A percentile compares a stretch with the other conserved stretches of the same genome.
phyloP scores from a whole-genome alignment of 2,888 invertebrate species.

The Chrysomela aeneicollis region DNA sequence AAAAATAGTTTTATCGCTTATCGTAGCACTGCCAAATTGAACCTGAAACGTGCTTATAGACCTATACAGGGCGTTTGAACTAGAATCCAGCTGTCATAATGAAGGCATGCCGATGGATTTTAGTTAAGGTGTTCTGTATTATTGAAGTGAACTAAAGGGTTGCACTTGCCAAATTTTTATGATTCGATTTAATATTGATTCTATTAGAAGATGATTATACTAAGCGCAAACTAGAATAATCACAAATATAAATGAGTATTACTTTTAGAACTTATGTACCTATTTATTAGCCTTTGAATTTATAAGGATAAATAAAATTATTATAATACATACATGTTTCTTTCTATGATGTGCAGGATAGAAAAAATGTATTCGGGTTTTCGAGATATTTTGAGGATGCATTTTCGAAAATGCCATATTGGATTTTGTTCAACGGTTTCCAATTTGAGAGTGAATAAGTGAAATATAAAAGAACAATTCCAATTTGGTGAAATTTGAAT shows the following conservation, averaged over 20 bases:
- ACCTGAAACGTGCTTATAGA: background rate
- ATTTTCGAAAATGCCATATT: too few relatives aligned
- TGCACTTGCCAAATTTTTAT: conserved; percentile 52
- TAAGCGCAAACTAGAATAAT: conserved; percentile 40
- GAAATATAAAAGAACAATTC: too few relatives aligned
- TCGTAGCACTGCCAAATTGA: conserved; percentile 51
- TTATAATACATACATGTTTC: conserved; percentile 14
- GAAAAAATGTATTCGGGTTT: too few relatives aligned
- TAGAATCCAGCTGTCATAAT: background rate
- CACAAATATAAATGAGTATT: conserved; percentile 46
- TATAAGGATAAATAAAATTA: conserved; percentile 28
- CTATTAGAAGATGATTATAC: conserved; percentile 34
- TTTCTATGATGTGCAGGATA: background rate
- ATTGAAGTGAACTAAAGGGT: background rate
- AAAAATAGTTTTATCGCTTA: conserved; percentile 39
- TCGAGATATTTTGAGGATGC: too few relatives aligned
- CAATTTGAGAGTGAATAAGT: too few relatives aligned
- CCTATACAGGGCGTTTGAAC: background rate
- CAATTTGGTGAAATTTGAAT: too few relatives aligned
- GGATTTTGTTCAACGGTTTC: too few relatives aligned
- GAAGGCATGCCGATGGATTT: background rate
- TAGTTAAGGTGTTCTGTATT: background rate
- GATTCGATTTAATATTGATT: conserved; percentile 32
- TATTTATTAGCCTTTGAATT: conserved; percentile 48
- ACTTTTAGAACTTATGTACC: conserved; percentile 48